Percentiles rank a stretch among this genome's conserved stretches.
These are phyloP conservation scores for Epinephelus awoara DNA, from an alignment of 2,797 vertebrate genomes.

Conservation along the genomic window DNA sequence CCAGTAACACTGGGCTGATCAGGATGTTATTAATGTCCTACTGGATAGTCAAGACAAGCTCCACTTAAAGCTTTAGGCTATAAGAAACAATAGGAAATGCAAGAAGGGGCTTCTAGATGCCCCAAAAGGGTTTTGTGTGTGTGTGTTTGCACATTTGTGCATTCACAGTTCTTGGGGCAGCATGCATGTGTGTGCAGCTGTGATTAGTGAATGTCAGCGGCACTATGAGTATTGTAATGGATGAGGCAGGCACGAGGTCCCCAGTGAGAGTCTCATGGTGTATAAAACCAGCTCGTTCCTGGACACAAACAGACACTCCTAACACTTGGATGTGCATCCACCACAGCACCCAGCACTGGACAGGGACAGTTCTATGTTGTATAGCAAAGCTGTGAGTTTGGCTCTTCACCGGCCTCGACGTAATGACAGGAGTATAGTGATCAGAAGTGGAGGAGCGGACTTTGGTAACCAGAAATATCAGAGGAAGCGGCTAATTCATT, in stretches of 20 bases:
- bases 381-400: neutral
- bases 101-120: conserved; percentile 36
- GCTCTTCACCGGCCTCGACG: neutral
- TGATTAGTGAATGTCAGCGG: conserved; percentile 76
- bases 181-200: conserved; percentile 46
- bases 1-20: conserved; percentile 67
- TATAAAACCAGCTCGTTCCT: conserved; percentile 73
- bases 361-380: neutral
- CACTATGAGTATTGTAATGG: conserved; percentile 78
- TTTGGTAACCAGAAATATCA: neutral
- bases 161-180: conserved; percentile 16
- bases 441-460: conserved; percentile 6
- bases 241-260: conserved; percentile 76
- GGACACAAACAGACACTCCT: conserved; percentile 41
- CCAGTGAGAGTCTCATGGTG: conserved; percentile 66
- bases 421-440: neutral
- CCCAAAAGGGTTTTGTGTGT: conserved; percentile 8
- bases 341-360: conserved; percentile 1
- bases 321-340: conserved; percentile 26
- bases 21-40: conserved; percentile 65
- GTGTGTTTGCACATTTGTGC: conserved; percentile 18
- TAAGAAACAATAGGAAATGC: conserved; percentile 40
- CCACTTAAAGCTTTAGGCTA: conserved; percentile 61
- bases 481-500: neutral
- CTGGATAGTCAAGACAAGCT: conserved; percentile 35